Conservation (phyloP, 1,140 invertebrate species). For the Nasonia longicornis region DNA sequence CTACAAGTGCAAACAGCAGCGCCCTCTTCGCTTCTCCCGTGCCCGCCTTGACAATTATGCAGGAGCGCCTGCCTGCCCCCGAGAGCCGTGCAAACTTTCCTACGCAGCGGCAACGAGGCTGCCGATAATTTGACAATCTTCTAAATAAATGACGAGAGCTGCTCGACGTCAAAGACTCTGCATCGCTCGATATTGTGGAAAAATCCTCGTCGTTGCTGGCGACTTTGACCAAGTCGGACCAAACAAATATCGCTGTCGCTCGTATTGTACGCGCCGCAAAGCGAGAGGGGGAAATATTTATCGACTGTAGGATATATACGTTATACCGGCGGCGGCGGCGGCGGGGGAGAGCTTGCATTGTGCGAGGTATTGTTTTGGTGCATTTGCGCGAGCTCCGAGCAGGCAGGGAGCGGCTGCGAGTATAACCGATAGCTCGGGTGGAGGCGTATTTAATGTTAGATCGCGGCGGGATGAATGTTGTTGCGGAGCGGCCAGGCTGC, state of each 20-base stretch:
- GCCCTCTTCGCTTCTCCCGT: not conserved
- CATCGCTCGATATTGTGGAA: not conserved
- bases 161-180: not conserved
- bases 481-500: not conserved
- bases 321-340: not conserved
- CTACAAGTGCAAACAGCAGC: not conserved
- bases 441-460: not conserved
- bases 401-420: not conserved
- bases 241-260: not conserved
- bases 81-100: constrained; percentile 37
- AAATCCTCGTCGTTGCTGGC: not conserved
- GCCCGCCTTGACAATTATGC: constrained; percentile 37
- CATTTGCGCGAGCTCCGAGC: not conserved
- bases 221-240: not conserved
- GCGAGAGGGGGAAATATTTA: too few relatives aligned
- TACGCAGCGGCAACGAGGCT: not conserved
- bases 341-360: not conserved
- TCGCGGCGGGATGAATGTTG: not conserved
- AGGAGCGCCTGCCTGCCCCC: constrained; percentile 10
- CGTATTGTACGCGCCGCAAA: too few relatives aligned
- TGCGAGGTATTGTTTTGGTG: not conserved
- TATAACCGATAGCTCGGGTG: not conserved
- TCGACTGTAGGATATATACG: not conserved
- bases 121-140: constrained; percentile 40
- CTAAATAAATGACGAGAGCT: constrained; percentile 35